phyloP scores from a whole-genome alignment of 2,113 vertebrate genomes.

The Ardeotis arabs region DNA sequence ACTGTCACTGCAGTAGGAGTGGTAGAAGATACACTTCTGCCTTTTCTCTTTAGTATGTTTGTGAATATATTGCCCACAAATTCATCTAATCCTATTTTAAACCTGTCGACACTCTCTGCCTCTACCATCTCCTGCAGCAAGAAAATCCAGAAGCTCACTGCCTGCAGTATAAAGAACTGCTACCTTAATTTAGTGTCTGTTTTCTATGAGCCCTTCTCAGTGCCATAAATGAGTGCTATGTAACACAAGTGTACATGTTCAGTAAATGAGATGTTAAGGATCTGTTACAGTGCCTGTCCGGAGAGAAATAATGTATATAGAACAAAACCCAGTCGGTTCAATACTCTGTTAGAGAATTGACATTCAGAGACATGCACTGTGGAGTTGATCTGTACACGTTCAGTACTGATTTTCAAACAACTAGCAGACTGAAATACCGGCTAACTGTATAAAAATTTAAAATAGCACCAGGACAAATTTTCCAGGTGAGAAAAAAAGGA shows the following conservation, averaged over 20 bases:
- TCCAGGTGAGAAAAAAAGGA: not conserved
- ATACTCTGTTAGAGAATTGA: not conserved
- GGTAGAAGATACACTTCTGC: not conserved
- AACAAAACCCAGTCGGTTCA: not conserved
- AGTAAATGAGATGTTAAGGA: no score
- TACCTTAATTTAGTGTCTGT: not conserved
- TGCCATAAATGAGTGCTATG: not conserved
- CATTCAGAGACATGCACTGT: not conserved
- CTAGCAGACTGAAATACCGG: not conserved
- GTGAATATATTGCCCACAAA: no score
- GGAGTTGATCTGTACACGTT: not conserved
- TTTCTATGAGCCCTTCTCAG: not conserved
- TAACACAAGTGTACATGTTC: no score
- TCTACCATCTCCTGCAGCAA: not conserved
- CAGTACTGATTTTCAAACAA: not conserved
- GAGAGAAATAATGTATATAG: not conserved
- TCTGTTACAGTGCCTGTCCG: not conserved
- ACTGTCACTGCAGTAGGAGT: not conserved
- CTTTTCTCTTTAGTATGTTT: not conserved
- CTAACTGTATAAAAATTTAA: not conserved
- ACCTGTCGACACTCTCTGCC: not conserved
- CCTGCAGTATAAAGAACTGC: not conserved
- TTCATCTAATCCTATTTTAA: not conserved
- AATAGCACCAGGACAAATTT: not conserved
- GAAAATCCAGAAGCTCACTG: not conserved